These are phyloP conservation scores for Cantharis rustica DNA, from an alignment of 2,888 invertebrate species.

Conservation along the genomic window DNA sequence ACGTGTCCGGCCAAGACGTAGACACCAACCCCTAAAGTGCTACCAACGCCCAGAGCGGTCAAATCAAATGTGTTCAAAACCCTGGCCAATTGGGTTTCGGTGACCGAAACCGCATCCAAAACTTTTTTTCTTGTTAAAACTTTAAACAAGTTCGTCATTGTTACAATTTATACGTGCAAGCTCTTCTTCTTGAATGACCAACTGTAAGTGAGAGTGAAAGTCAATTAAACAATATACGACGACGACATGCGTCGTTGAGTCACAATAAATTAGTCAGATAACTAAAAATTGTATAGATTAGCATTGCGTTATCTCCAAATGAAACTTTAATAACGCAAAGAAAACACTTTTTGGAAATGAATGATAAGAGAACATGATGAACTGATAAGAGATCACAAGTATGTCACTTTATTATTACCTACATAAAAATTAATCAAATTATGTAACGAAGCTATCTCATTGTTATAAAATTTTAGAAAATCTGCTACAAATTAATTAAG, in stretches of 20 bases:
- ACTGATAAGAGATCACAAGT: not conserved
- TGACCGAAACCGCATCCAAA: constrained; percentile 46
- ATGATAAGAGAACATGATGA: not conserved
- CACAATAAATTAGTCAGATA: not conserved
- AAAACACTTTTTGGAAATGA: not conserved
- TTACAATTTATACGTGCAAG: not conserved
- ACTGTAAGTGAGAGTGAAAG: not conserved
- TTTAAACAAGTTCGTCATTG: constrained; percentile 46
- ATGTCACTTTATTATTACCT: not conserved
- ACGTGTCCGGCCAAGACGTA: constrained; percentile 88
- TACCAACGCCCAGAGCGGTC: constrained; percentile 81
- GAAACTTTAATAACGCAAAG: not conserved
- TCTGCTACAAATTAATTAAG: not conserved
- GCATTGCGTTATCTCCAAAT: not conserved
- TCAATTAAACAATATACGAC: not conserved
- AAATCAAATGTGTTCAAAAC: constrained; percentile 81
- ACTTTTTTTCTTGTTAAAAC: constrained; percentile 50
- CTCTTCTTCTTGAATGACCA: not conserved
- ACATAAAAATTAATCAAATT: not conserved
- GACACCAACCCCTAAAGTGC: constrained; percentile 87
- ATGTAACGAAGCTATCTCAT: not conserved
- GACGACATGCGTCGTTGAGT: not conserved
- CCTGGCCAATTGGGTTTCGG: constrained; percentile 62
- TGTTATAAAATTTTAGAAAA: not conserved
- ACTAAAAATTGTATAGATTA: not conserved